Base-by-base conservation (phyloP, 2,113 vertebrate genomes). In the Saccopteryx leptura region DNA sequence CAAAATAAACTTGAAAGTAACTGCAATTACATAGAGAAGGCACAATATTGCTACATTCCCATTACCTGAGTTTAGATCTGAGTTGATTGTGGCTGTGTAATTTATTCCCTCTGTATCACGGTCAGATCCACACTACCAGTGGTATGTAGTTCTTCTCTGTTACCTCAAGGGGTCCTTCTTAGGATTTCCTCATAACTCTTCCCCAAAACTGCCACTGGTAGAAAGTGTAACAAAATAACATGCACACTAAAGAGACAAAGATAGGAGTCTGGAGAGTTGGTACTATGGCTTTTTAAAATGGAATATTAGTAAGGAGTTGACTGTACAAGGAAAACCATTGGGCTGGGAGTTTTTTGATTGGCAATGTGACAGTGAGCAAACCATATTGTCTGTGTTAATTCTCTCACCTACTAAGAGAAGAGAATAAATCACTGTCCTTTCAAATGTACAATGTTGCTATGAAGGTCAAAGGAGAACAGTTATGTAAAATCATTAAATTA, bases 1-100 rank as follows among this genome's bases (percentile, higher is more conserved):
- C 85, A 97, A 96, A 97, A 88, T 88, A 96, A 97, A 93, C 93
- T 93, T 88, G 68, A 94, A 92, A 88, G 81, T 94, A 96, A 97
- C 69, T 97, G 72, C 91, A 97, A 79, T 96, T 95, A 96, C 50
- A 68, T 10, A 96, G 33, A 92, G 88, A 69, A 96, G 72, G 81
- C 63, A 96, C 88, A 94, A 92, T 91, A 83, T 97, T 85, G 61
- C 89, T 95, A 24, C 24, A 54, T 75, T 71, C 81, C 65, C 10
- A 86, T 93, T 56, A 81, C 93, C 92, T 78, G 68, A 83, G 68
- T 81, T 87, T 87, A 93, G 75, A 72, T 72, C 26, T 54, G 60
- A 79, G 68, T 79, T 96, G 88, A 96, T 69, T 94, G 52, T 5
- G 14, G 76, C n/a, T 94, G 56, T 95, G 66, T 76, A 93, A 90